Conservation (phyloP, 2,113 vertebrate species). For the chimpanzee (Pan troglodytes) region NHGRI_mPanTro3-v2.1_pri NC_072417.2:92677501-92678000, state of each 20-base stretch:
- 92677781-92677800: too few relatives aligned
- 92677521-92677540: not conserved
- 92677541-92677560: not conserved
- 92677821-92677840: too few relatives aligned
- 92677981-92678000: too few relatives aligned
- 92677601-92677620: too few relatives aligned
- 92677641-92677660: accelerated
- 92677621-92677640: not conserved
- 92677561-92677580: not conserved
- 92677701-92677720: not conserved
- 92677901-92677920: too few relatives aligned
- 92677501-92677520: not conserved
- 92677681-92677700: not conserved
- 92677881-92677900: too few relatives aligned
- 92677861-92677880: too few relatives aligned
- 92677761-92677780: not conserved
- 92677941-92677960: too few relatives aligned
- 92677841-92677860: too few relatives aligned
- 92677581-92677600: not conserved
- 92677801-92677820: too few relatives aligned
- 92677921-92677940: too few relatives aligned
- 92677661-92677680: not conserved
- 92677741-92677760: not conserved
- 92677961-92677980: too few relatives aligned
- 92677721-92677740: not conserved